Evolutionary conservation across 2,888 invertebrate species (phyloP).

Genomic region (Glyphotaelius pellucidus): DNA sequence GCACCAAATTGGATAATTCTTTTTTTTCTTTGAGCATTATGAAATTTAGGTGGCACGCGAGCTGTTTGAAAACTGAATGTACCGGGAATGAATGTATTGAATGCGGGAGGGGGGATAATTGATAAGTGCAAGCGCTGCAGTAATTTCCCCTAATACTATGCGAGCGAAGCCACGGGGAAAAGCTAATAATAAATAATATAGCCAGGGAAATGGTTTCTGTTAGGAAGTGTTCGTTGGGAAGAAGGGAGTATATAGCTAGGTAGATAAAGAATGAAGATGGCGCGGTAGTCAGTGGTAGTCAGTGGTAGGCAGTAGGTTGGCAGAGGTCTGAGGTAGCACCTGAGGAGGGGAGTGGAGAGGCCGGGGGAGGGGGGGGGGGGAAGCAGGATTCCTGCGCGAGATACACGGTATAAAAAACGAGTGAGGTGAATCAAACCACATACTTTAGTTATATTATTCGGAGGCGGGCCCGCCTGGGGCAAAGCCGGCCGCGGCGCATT

Average conservation of each 20-base stretch:
- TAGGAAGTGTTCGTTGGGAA: not conserved
- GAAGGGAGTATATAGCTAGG: not conserved
- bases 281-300: not conserved
- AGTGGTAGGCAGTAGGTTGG: slow-evolving; percentile 12
- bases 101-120: too few relatives aligned
- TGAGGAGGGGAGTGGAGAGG: slow-evolving; percentile 13
- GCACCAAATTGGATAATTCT: too few relatives aligned
- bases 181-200: not conserved
- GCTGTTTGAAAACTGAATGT: too few relatives aligned
- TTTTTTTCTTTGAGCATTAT: too few relatives aligned
- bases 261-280: not conserved
- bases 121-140: too few relatives aligned
- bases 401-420: slow-evolving; percentile 41
- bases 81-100: too few relatives aligned
- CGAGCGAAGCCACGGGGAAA: too few relatives aligned
- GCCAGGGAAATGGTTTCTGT: not conserved
- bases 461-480: slow-evolving; percentile 40
- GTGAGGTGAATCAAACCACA: slow-evolving; percentile 46
- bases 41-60: too few relatives aligned
- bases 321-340: slow-evolving; percentile 26
- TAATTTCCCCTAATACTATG: too few relatives aligned
- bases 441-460: slow-evolving; percentile 46
- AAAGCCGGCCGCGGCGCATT: slow-evolving; percentile 31
- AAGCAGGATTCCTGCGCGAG: slow-evolving; percentile 43
- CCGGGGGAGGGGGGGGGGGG: slow-evolving; percentile 51